A percentile compares a stretch with the other conserved stretches of the same genome.
Evolutionary conservation across 2,888 invertebrate genomes (phyloP).

Genomic region (Cotesia congregata): DNA sequence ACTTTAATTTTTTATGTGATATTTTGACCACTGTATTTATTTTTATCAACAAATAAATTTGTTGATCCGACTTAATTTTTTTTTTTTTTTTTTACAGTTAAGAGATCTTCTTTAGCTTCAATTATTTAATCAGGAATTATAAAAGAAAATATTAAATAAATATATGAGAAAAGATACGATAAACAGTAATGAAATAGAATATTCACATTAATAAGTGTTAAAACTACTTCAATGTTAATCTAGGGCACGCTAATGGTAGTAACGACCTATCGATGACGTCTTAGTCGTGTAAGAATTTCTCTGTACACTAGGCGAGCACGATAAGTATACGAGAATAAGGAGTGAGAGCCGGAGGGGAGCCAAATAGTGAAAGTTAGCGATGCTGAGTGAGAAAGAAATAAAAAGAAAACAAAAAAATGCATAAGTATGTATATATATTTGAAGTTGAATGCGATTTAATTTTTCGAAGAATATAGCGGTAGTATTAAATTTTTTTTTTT

Average conservation of each 20-base stretch:
- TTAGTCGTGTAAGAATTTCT: constrained; percentile 53
- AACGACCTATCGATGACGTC: constrained; percentile 32
- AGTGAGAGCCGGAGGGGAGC: constrained; percentile 38
- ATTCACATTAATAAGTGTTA: not conserved
- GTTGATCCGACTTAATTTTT: too few species aligned
- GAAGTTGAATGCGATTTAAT: not conserved
- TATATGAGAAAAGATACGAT: not conserved
- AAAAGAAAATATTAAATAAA: not conserved
- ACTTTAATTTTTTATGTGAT: too few species aligned
- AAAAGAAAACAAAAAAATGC: not conserved
- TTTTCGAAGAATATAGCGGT: constrained; percentile 15
- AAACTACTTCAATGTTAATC: not conserved
- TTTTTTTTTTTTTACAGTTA: too few species aligned
- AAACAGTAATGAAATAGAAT: not conserved
- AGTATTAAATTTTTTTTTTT: not conserved
- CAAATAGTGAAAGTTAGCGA: constrained; percentile 59
- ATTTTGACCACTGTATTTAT: too few species aligned
- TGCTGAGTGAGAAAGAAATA: constrained; percentile 37
- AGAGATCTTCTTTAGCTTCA: too few species aligned
- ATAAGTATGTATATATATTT: not conserved
- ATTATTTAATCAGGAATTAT: not conserved
- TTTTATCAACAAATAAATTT: too few species aligned
- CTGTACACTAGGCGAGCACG: constrained; percentile 45
- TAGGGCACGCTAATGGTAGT: constrained; percentile 21
- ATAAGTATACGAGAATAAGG: constrained; percentile 28